phyloP scores from a whole-genome alignment of 2,113 vertebrate species.

The Crotalus viridis region DNA sequence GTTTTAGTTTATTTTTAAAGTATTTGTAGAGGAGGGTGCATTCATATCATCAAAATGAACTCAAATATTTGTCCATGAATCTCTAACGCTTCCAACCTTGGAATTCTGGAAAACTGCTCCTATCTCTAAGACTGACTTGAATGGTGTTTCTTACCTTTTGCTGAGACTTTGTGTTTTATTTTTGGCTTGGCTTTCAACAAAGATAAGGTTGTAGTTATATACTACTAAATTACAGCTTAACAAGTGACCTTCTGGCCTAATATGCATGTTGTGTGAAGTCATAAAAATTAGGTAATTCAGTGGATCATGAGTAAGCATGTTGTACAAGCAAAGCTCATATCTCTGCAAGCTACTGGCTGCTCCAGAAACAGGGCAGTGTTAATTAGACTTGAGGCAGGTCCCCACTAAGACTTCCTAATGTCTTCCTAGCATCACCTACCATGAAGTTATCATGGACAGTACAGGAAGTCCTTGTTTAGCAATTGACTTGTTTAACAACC shows the following conservation, averaged over 20 bases:
- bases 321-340: not conserved
- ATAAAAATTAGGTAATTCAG: not conserved
- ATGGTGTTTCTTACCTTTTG: not conserved
- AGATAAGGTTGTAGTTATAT: not conserved
- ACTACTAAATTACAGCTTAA: not conserved
- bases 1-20: not conserved
- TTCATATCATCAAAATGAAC: not conserved
- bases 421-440: not conserved
- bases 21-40: not conserved
- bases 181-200: not conserved
- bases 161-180: not conserved
- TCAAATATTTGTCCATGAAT: not conserved
- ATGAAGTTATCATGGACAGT: not conserved
- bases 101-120: not conserved
- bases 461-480: not conserved
- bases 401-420: not conserved
- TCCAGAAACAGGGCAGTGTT: not conserved
- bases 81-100: not conserved
- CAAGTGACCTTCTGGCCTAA: not conserved
- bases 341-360: not conserved
- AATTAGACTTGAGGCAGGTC: not conserved
- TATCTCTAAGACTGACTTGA: not conserved
- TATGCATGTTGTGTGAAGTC: not conserved
- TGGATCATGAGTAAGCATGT: not conserved
- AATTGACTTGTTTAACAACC: not conserved